Evolutionary conservation across 2,113 vertebrate genomes (phyloP), one percentile per base, ranked within the genome.

Genomic region (Alosa alosa): DNA sequence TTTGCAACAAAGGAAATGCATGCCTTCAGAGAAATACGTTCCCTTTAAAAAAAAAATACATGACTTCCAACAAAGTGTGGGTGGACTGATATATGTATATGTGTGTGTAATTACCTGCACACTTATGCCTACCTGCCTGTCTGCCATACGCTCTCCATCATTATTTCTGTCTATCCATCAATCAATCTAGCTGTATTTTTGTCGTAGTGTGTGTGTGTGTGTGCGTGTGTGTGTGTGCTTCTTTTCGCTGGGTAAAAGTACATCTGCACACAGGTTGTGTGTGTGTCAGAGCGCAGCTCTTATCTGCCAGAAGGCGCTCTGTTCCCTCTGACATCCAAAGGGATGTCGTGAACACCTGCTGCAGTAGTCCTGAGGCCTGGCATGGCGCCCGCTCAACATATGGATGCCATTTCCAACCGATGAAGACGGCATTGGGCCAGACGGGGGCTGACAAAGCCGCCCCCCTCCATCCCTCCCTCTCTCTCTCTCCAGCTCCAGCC

Each of bases 321-420:
- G 64, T 68, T 25, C n/a, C 25, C 64, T 60, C 64, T 11, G 64
- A 68, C 64, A 68, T 90, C 64, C 92, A 93, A 93, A 83, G 90
- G 90, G 89, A 90, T 82, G 84, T 83, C 1, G 84, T 81, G 78
- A 89, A 88, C 93, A 93, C 93, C 93, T 94, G 92, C 92, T 86
- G 87, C 88, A 91, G 91, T 91, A 90, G 91, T 89, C 25, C 31
- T 17, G 72, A 90, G 89, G 89, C 88, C 86, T 94, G 93, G 93
- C 92, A n/a, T 52, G 72, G 82, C 84, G 92, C 93, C 94, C 93
- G 88, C 72, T 41, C 86, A 15, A 86, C 93, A 94, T 94, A 93
- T 90, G 93, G 90, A 87, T 89, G 89, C 89, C 78, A 84, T 92
- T 91, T 89, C 87, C 87, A 90, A 82, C 90, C 94, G 93, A 94